A percentile compares a stretch with the other conserved stretches of the same genome.
Evolutionary conservation across 1,140 invertebrate species (phyloP).

Genomic region (Triops longicaudatus): DNA sequence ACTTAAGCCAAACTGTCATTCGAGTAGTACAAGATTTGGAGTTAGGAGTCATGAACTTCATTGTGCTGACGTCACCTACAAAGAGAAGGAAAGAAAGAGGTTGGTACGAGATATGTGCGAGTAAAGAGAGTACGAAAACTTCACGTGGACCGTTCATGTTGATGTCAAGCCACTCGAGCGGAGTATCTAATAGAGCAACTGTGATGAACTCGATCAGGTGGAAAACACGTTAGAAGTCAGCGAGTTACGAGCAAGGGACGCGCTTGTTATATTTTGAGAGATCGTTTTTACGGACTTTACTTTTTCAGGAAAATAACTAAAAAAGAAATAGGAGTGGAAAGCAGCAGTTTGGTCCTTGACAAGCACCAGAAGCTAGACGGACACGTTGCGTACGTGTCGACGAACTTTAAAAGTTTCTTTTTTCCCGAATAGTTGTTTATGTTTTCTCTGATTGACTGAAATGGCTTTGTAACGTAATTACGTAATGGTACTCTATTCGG

Average conservation of each 20-base stretch:
- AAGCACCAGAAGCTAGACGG: no score
- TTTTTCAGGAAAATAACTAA: background rate
- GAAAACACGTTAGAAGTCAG: background rate
- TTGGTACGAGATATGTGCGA: background rate
- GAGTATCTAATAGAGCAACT: background rate
- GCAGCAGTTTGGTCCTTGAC: no score
- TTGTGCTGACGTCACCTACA: background rate
- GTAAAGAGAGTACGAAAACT: background rate
- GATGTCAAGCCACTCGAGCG: background rate
- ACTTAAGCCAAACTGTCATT: background rate
- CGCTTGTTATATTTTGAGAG: background rate
- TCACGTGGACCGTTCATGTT: background rate
- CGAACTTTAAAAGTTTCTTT: no score
- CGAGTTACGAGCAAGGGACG: background rate
- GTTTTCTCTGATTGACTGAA: no score
- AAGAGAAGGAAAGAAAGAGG: no score
- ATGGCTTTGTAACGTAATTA: no score
- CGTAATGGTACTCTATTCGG: no score
- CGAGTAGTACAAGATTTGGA: background rate
- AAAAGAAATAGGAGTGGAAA: background rate
- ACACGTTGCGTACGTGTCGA: no score
- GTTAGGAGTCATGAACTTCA: background rate
- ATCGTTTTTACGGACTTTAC: no score
- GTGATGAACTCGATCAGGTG: slow-evolving; percentile 14
- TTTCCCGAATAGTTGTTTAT: no score